These are phyloP conservation scores for Cataglyphis hispanica DNA, from an alignment of 1,140 invertebrate genomes.

Conservation along the genomic window DNA sequence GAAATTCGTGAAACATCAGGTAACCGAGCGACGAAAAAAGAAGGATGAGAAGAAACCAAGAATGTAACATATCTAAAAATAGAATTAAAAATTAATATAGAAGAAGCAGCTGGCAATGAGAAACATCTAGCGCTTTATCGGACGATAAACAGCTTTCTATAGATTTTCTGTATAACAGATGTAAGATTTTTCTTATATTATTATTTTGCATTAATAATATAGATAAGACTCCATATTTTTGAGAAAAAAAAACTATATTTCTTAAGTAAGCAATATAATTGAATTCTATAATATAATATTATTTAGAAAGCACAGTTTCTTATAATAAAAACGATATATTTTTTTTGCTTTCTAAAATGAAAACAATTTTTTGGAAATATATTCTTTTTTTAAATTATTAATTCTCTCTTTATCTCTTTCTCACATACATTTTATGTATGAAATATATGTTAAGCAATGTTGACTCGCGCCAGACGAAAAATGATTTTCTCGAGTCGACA, in stretches of 20 bases:
- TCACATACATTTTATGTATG: not conserved
- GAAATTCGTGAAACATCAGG: conserved; percentile 55
- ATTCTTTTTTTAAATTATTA: not conserved
- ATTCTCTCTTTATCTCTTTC: not conserved
- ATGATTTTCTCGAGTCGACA: conserved; percentile 1
- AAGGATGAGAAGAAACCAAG: not conserved
- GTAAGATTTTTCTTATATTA: not conserved
- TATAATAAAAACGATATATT: not conserved
- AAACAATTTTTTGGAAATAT: not conserved
- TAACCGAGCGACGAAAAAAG: conserved; percentile 25
- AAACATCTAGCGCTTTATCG: not conserved
- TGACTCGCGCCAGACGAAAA: not conserved
- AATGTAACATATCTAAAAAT: conserved; percentile 26
- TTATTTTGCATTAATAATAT: not conserved
- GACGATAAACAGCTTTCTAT: not conserved
- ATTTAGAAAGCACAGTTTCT: not conserved
- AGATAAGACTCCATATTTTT: not conserved
- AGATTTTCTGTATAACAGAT: not conserved
- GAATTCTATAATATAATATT: not conserved
- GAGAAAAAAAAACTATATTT: not conserved
- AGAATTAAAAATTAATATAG: conserved; percentile 31
- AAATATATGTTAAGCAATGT: not conserved
- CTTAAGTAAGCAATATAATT: not conserved
- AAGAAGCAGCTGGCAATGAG: not conserved
- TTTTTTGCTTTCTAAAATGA: not conserved